Conservation (phyloP, 2,888 invertebrate genomes). For the Sinohyriopsis cumingii region DNA sequence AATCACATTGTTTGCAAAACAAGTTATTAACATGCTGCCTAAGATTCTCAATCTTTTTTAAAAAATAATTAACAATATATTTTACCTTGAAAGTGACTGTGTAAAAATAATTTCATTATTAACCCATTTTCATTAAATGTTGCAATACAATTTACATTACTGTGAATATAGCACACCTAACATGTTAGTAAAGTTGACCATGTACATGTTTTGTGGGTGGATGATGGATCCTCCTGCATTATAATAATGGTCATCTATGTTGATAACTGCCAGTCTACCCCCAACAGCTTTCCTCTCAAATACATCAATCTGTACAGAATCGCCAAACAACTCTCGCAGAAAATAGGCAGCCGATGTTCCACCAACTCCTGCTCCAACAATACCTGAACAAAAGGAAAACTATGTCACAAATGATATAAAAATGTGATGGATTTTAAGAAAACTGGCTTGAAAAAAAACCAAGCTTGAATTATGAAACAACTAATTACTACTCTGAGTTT, state of each 20-base stretch:
- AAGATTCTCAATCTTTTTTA: no score
- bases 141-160: not conserved
- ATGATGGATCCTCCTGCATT: conserved; percentile 79
- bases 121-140: not conserved
- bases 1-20: no score
- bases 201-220: conserved; percentile 77
- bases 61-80: no score
- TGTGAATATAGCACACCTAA: conserved; percentile 71
- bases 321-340: conserved; percentile 72
- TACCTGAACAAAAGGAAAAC: conserved; percentile 71
- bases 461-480: no score
- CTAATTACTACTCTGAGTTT: no score
- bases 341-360: conserved; percentile 78
- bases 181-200: conserved; percentile 75
- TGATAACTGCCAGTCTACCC: conserved; percentile 76
- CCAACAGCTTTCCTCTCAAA: conserved; percentile 76
- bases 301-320: conserved; percentile 74
- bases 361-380: conserved; percentile 79
- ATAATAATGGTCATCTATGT: conserved; percentile 73
- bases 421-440: no score
- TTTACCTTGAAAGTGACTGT: no score
- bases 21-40: no score
- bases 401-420: conserved; percentile 1
- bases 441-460: no score
- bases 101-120: no score